These are phyloP conservation scores for Lampris incognitus DNA, from an alignment of 2,113 vertebrate species.

Conservation along the genomic window DNA sequence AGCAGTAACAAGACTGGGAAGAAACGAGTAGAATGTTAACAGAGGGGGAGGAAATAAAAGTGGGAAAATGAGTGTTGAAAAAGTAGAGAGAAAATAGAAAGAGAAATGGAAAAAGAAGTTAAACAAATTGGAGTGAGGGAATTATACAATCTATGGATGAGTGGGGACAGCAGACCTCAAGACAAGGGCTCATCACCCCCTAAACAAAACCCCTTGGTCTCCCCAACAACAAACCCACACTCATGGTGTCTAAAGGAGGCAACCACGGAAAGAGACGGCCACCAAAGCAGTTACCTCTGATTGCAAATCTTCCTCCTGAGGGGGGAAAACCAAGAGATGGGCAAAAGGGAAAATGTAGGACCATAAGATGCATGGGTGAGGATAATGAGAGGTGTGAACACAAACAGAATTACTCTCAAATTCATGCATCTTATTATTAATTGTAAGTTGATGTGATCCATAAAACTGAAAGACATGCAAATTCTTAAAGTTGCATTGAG, in stretches of 20 bases:
- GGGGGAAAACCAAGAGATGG: conserved; percentile 64
- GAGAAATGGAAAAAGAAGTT: not conserved
- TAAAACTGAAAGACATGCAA: not conserved
- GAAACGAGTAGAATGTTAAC: conserved; percentile 65
- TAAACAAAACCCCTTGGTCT: conserved; percentile 27
- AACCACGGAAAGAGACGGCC: conserved; percentile 32
- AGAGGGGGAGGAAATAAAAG: conserved; percentile 7
- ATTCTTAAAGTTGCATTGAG: too few species aligned
- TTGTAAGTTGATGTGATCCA: not conserved
- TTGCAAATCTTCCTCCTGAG: conserved; percentile 81
- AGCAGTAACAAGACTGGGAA: conserved; percentile 66
- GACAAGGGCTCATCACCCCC: not conserved
- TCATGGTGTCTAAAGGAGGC: conserved; percentile 42
- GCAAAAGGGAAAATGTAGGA: conserved; percentile 61
- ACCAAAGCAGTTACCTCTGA: conserved; percentile 80
- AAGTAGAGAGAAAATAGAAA: conserved; percentile 9
- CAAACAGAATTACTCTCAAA: conserved; percentile 29
- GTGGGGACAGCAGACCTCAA: conserved; percentile 25
- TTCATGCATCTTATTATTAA: conserved; percentile 4
- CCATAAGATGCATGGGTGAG: conserved; percentile 17
- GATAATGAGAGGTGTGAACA: conserved; percentile 9
- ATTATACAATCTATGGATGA: conserved; percentile 26
- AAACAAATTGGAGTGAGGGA: conserved; percentile 13
- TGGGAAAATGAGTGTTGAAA: not conserved
- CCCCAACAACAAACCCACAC: conserved; percentile 54